Base-by-base conservation (phyloP, 2,888 invertebrate genomes). In the Unio pictorum region DNA sequence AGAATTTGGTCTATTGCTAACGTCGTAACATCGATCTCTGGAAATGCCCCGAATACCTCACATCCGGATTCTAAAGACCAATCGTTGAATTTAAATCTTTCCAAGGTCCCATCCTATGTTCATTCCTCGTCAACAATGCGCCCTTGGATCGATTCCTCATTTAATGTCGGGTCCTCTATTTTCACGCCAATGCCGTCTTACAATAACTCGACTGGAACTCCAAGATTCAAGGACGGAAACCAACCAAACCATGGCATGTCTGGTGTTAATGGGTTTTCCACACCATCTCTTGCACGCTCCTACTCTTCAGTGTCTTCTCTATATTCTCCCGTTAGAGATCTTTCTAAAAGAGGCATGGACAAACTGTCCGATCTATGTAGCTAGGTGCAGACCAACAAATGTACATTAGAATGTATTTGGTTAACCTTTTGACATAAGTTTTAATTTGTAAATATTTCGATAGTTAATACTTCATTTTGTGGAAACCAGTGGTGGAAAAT, bases 1-100 rank as follows among this genome's bases (percentile, higher is more conserved):
- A 78, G 86, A 63, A 88, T 88, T 68, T 88, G 88, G 88, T 88
- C 88, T 15, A 75, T 88, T 54, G 88, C 87, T 20, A 86, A 87
- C 73, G 85, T 86, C 23, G 88, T 87, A n/a, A 87, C 88, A 4
- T 87, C 88, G 66, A 84, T 78, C 59, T 71, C 75, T 65, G 82
- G 75, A 61, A 68, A 70, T 64, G 68, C 74, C 23, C 69, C 74
- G 18, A 62, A 66, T 5, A 56, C 71, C 3, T 67, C 71, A 55
- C 65, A 64, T 20, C 66, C 64, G 28, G 77, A 75, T 62, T 73
- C 72, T 54, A 78, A 75, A 68, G 80, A 78, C 71, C 82, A 78
- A 74, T 80, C 74, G 62, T 74, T 75, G 54, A 76, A 74, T 58
- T 69, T 78, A 58, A 80, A 79, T 54, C 75, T 76, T 23, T 72